Conservation (phyloP, 1,140 invertebrate genomes). For the Prorops nasuta region DNA sequence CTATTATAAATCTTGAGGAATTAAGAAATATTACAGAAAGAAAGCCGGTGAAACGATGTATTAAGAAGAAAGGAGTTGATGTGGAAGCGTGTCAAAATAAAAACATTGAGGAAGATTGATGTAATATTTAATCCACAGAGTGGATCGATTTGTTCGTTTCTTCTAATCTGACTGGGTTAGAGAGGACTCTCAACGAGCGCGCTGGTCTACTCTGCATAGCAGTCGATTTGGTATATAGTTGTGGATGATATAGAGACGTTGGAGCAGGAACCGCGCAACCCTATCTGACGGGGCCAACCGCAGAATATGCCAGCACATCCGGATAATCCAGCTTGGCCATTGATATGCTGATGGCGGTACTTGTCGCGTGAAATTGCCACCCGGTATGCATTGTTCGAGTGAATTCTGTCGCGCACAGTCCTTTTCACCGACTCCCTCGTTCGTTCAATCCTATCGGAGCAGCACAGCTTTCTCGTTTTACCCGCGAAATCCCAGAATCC, state of each 20-base stretch:
- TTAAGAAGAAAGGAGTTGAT: too few relatives aligned
- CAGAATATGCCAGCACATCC: conserved; percentile 52
- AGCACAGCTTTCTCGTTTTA: conserved; percentile 35
- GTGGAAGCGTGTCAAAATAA: too few relatives aligned
- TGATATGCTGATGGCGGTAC: conserved; percentile 58
- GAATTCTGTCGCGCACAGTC: conserved; percentile 37
- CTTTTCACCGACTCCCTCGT: conserved; percentile 26
- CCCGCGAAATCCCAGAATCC: too few relatives aligned
- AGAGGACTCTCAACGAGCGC: too few relatives aligned
- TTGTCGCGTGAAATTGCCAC: conserved; percentile 59
- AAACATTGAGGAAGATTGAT: too few relatives aligned
- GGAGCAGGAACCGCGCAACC: conserved; percentile 40
- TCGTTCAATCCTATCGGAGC: conserved; percentile 40
- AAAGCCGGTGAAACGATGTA: too few relatives aligned
- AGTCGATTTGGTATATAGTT: conserved; percentile 21
- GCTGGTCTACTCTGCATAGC: too few relatives aligned
- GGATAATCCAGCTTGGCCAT: conserved; percentile 54
- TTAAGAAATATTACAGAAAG: too few relatives aligned
- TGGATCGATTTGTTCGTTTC: too few relatives aligned
- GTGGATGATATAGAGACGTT: conserved; percentile 12
- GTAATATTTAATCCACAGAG: too few relatives aligned
- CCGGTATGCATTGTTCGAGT: conserved; percentile 51
- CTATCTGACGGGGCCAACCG: conserved; percentile 54
- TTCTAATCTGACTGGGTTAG: too few relatives aligned
- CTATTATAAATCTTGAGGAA: too few relatives aligned